Conservation (phyloP, 2,888 invertebrate species). For the Salticus scenicus region DNA sequence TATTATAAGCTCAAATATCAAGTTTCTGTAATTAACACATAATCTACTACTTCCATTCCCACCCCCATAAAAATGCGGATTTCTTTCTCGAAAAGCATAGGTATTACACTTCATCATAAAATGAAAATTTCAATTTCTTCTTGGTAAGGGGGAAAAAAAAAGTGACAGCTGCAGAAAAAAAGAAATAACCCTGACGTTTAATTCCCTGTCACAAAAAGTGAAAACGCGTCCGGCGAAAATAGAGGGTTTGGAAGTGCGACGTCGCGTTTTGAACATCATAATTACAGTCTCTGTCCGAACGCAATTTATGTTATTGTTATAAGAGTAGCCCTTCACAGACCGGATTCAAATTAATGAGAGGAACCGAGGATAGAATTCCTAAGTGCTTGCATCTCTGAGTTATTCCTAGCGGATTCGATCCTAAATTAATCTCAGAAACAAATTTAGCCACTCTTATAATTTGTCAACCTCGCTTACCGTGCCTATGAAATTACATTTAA, state of each 20-base stretch:
- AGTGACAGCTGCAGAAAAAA: too few relatives aligned
- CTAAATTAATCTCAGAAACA: slow-evolving; percentile 41
- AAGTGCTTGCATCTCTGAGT: background rate
- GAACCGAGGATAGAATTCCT: slow-evolving; percentile 21
- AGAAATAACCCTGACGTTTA: too few relatives aligned
- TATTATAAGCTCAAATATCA: too few relatives aligned
- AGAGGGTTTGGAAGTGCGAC: background rate
- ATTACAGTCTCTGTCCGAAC: slow-evolving; percentile 17
- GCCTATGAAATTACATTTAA: slow-evolving; percentile 36
- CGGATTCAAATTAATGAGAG: slow-evolving; percentile 41
- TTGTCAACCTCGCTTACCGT: slow-evolving; percentile 22
- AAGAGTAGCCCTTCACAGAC: slow-evolving; percentile 35
- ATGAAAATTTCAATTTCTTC: too few relatives aligned
- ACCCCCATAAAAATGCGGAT: too few relatives aligned
- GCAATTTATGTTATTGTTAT: slow-evolving; percentile 52
- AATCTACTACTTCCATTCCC: too few relatives aligned
- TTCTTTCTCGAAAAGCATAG: too few relatives aligned
- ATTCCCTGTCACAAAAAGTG: too few relatives aligned
- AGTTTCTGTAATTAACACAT: too few relatives aligned
- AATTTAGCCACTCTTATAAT: slow-evolving; percentile 34
- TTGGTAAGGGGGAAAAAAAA: too few relatives aligned
- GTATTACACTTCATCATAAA: too few relatives aligned
- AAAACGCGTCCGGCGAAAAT: background rate
- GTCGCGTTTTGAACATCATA: slow-evolving; percentile 12
- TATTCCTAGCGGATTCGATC: slow-evolving; percentile 21